Conservation (phyloP, 1,140 invertebrate species). For the Coelopa frigida region DNA sequence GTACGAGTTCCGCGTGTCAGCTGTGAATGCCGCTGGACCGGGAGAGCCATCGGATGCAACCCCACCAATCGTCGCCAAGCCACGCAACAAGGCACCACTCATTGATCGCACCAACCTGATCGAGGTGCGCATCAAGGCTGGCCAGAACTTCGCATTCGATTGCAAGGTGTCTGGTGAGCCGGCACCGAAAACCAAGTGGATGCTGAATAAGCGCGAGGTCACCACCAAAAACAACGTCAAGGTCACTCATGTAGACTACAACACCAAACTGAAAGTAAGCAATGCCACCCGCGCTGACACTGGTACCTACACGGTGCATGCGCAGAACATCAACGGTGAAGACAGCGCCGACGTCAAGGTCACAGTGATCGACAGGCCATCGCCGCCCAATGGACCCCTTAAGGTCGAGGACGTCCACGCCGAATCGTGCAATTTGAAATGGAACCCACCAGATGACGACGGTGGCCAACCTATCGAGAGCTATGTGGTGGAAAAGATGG, state of each 20-base stretch:
- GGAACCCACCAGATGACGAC: slow-evolving; percentile 87
- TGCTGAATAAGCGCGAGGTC: slow-evolving; percentile 64
- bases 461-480: slow-evolving; percentile 83
- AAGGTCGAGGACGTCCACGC: slow-evolving; percentile 74
- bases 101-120: slow-evolving; percentile 80
- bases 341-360: slow-evolving; percentile 89
- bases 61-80: slow-evolving; percentile 89
- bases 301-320: slow-evolving; percentile 83
- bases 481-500: slow-evolving; percentile 91
- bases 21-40: slow-evolving; percentile 88
- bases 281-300: slow-evolving; percentile 82
- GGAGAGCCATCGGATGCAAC: slow-evolving; percentile 89
- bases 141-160: slow-evolving; percentile 59
- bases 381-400: slow-evolving; percentile 83
- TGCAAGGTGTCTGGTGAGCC: slow-evolving; percentile 83
- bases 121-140: slow-evolving; percentile 86
- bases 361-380: slow-evolving; percentile 83
- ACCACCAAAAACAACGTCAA: slow-evolving; percentile 63
- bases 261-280: slow-evolving; percentile 79
- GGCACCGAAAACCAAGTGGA: slow-evolving; percentile 85
- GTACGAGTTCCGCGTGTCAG: slow-evolving; percentile 85
- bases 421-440: slow-evolving; percentile 61
- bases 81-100: slow-evolving; percentile 86
- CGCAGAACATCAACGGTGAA: slow-evolving; percentile 89
- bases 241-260: slow-evolving; percentile 72